A percentile compares a stretch with the other conserved stretches of the same genome.
These are phyloP conservation scores for Poeciliopsis turrubarensis DNA, from an alignment of 2,113 vertebrate species.

Conservation along the genomic window DNA sequence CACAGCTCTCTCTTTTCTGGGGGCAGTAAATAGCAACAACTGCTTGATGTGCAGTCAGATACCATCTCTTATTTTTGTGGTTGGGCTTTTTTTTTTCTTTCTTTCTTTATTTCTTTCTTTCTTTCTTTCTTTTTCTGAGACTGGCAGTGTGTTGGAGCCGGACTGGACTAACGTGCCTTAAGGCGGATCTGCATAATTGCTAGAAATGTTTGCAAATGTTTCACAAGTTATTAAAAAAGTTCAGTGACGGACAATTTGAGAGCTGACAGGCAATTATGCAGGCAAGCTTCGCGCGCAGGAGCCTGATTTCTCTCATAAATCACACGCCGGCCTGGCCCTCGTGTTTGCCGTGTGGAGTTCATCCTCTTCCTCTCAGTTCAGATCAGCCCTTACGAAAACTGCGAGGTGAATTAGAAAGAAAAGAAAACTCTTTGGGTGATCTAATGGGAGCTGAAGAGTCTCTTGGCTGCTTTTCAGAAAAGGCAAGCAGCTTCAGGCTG, in stretches of 20 bases:
- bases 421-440: constrained; percentile 51
- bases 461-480: constrained; percentile 76
- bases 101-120: no score
- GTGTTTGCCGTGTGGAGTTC: not conserved
- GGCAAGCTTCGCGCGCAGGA: not conserved
- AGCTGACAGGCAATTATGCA: constrained; percentile 10
- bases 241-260: constrained; percentile 3
- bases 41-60: not conserved
- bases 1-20: not conserved
- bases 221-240: constrained; percentile 1
- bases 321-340: not conserved
- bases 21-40: not conserved
- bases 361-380: not conserved
- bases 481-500: constrained; percentile 71
- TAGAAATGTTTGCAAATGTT: constrained; percentile 1
- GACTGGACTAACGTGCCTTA: constrained; percentile 7
- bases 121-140: not conserved
- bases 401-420: constrained; percentile 42
- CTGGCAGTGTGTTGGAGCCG: not conserved
- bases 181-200: constrained; percentile 1
- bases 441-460: constrained; percentile 61
- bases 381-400: constrained; percentile 8
- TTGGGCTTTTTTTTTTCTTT: not conserved
- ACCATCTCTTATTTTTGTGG: not conserved
- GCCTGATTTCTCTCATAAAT: not conserved